These are phyloP conservation scores for Mus pahari DNA, from an alignment of 2,113 vertebrate genomes.

Conservation along the genomic window DNA sequence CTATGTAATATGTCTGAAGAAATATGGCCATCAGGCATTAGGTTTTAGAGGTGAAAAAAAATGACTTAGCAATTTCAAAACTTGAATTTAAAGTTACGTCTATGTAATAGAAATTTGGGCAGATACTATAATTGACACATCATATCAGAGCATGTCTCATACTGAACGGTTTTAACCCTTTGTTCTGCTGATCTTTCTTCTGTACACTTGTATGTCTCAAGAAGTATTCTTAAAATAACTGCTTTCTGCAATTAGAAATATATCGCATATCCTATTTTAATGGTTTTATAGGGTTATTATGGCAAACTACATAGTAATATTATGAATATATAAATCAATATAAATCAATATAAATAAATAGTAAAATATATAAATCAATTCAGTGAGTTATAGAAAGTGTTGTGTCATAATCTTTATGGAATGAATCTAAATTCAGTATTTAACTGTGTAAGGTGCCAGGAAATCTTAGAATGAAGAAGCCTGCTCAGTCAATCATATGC, in stretches of 20 bases:
- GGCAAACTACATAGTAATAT: background rate
- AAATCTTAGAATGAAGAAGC: background rate
- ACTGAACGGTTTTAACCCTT: background rate
- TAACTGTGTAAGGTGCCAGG: background rate
- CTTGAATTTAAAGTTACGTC: constrained; percentile 49
- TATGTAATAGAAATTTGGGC: constrained; percentile 10
- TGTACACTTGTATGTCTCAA: background rate
- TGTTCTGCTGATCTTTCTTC: background rate
- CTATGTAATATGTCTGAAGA: constrained; percentile 38
- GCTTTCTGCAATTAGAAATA: background rate
- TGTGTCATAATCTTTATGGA: background rate
- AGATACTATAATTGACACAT: background rate
- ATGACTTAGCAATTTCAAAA: constrained; percentile 57
- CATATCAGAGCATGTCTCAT: background rate
- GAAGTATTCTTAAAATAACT: background rate
- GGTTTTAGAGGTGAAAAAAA: constrained; percentile 58
- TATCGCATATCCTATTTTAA: background rate
- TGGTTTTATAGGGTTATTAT: background rate
- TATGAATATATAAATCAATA: background rate
- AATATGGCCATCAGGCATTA: constrained; percentile 48
- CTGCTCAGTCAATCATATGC: too few relatives aligned
- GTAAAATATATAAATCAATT: background rate
- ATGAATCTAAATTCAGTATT: background rate
- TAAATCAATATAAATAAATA: too few relatives aligned
- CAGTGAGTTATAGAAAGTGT: background rate